Evolutionary conservation across 2,797 vertebrate genomes (phyloP).

Genomic region (Oceanodroma leucorhoa): DNA sequence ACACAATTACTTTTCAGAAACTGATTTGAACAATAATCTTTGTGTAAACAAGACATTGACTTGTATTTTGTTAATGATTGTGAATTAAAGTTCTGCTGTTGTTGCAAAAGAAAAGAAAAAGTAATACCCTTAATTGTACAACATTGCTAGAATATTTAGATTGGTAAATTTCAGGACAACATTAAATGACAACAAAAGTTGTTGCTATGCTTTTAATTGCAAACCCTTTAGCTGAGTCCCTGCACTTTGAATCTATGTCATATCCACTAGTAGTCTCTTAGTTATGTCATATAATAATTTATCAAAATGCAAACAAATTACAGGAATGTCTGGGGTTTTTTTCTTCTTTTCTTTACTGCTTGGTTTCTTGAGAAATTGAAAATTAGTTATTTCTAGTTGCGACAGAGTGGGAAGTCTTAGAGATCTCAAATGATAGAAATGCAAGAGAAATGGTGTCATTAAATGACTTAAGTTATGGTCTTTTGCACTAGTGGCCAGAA

Average conservation of each 20-base stretch:
- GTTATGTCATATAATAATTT: slow-evolving; percentile 21
- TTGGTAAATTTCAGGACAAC: slow-evolving; percentile 5
- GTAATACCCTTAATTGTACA: slow-evolving; percentile 11
- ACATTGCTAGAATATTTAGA: neutral
- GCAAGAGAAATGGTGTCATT: neutral
- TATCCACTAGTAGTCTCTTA: slow-evolving; percentile 24
- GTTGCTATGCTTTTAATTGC: slow-evolving; percentile 53
- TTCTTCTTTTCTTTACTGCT: neutral
- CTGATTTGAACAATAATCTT: slow-evolving; percentile 54
- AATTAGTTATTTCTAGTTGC: neutral
- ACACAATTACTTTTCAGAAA: slow-evolving; percentile 62
- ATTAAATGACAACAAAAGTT: slow-evolving; percentile 29
- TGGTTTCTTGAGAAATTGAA: neutral
- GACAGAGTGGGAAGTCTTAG: neutral
- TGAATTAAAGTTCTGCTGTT: slow-evolving; percentile 58
- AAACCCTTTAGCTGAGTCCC: slow-evolving; percentile 4
- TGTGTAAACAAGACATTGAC: slow-evolving; percentile 56
- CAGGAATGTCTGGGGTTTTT: accelerated
- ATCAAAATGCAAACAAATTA: slow-evolving; percentile 1
- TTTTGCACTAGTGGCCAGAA: neutral
- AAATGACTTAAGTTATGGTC: neutral
- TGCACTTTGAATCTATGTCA: slow-evolving; percentile 21
- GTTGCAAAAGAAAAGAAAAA: slow-evolving; percentile 33
- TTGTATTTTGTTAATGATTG: slow-evolving; percentile 38
- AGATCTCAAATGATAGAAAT: neutral